Percentiles rank a stretch among this genome's conserved stretches.
Evolutionary conservation across 1,140 invertebrate species (phyloP).

Genomic region (Micrasema minimum): DNA sequence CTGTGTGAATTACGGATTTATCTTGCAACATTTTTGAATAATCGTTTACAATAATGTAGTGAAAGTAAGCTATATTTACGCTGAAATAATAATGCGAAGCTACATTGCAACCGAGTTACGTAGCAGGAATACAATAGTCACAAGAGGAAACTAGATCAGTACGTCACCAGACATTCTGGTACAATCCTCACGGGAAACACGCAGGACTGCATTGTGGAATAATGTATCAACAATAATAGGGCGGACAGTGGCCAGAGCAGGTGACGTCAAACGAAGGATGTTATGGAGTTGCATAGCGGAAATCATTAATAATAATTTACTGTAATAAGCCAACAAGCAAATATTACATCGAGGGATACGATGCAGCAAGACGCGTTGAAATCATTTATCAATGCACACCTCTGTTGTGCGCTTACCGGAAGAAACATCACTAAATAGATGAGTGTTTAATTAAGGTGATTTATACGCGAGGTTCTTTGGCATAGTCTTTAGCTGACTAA

Average conservation of each 20-base stretch:
- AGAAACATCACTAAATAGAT: background rate
- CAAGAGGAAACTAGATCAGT: conserved; percentile 1
- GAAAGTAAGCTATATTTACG: conserved; percentile 26
- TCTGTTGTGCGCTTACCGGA: background rate
- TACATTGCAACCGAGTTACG: conserved; percentile 6
- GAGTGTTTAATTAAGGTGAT: conserved; percentile 9
- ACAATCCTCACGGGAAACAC: conserved; percentile 2
- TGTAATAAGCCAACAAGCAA: too few species aligned
- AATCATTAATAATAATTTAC: background rate
- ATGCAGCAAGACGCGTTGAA: background rate
- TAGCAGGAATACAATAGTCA: background rate
- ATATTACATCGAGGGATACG: conserved; percentile 3
- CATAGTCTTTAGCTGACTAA: background rate
- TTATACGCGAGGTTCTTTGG: conserved; percentile 13
- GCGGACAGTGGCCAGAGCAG: too few species aligned
- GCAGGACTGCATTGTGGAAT: background rate
- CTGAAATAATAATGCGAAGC: conserved; percentile 2
- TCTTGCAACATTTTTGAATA: conserved; percentile 32
- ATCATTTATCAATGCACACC: too few species aligned
- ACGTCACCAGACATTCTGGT: conserved; percentile 8
- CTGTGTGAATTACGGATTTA: conserved; percentile 13
- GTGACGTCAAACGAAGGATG: background rate
- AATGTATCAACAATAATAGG: background rate
- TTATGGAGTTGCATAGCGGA: background rate
- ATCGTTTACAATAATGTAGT: conserved; percentile 23